Base-by-base conservation (phyloP, 1,140 invertebrate species). In the Arion vulgaris region DNA sequence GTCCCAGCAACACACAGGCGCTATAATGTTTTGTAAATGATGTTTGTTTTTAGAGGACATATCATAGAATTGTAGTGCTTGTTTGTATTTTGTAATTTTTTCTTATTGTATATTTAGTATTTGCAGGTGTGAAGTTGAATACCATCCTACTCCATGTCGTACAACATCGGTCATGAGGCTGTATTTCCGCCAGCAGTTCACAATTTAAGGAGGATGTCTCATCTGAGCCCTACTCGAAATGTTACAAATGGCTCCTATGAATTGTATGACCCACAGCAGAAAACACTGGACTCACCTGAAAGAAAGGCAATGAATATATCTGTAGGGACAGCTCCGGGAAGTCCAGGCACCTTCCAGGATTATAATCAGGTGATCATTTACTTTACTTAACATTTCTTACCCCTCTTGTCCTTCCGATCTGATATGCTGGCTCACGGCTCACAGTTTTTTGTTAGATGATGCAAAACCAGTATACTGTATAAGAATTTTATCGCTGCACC, bases 251-350 rank as follows among this genome's bases (percentile, higher is more conserved):
- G 36, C 19, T 72, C 71, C 17, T 72, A 72, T 39, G 71, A 72
- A 23, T 26, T 72, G 71, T 72, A 72, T n/a, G 71, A 72, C 4
- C 2, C 71, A 23, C 71, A 72, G 26, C 36, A 72, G 71, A 72
- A 72, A 28, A 32, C 17, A 2, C 1, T 9, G 38, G 36, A 72
- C 19, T 45, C 71, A 2, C 23, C 28, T 39, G 71, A 32, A 28
- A 15, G 13, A 38, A 72, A 45, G 23, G 28, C 1, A 26, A 15
- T 72, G 1, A 72, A 72, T 41, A 32, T 0, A 1, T 41, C 28
- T 7, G 19, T n/a, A 5, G 39, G n/a, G 0, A 72, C 71, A 41
- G 71, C 36, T 0, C 71, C 36, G n/a, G 71, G 71, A 0, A 72
- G 71, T n/a, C 71, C 36, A 39, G 71, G 39, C 17, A 32, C 62